Base-by-base conservation (phyloP, 2,888 invertebrate species). In the Ptychoptera contaminata region DNA sequence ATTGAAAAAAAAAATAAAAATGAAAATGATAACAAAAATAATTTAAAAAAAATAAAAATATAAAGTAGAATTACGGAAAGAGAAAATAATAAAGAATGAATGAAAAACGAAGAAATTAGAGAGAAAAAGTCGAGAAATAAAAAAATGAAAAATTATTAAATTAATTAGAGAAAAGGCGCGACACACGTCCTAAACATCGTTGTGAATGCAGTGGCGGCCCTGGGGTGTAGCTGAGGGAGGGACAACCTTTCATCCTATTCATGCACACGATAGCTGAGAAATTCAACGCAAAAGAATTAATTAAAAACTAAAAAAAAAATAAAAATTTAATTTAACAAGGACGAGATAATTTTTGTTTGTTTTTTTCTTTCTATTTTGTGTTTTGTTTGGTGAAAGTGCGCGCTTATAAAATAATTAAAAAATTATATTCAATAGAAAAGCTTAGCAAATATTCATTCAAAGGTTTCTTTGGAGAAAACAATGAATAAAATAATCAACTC, bases 141-240 rank as follows among this genome's bases (percentile, higher is more conserved):
- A 45, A 34, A 8, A 30, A 44, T 23, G 35, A 38, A 32, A 39
- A 11, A 37, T 30, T 10, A 16, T n/a, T n/a, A 16, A 44, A 37
- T 47, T 42, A 51, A 51, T 49, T 51, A 52, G 53, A 52, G 53
- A 52, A 52, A 52, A 52, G 53, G 52, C 52, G 50, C 49, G 47
- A 47, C 46, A 45, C 45, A 45, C 37, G 14, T 10, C 14, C 14
- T 16, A 16, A 16, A 16, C 14, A 14, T 14, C 37, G 16, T 37
- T 16, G 37, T 23, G 23, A 23, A 23, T 23, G 23, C 23, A 23
- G 23, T 23, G 23, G 23, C 23, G 23, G 23, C 23, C 23, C 23
- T 5, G 23, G 23, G 23, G 23, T 23, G 23, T 23, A 23, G 23
- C 23, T 23, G 23, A 23, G 4, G 23, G 23, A 23, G 23, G 23